These are phyloP conservation scores for Enteromius thamalakanensis DNA, from an alignment of 2,797 vertebrate genomes.

Conservation along the genomic window DNA sequence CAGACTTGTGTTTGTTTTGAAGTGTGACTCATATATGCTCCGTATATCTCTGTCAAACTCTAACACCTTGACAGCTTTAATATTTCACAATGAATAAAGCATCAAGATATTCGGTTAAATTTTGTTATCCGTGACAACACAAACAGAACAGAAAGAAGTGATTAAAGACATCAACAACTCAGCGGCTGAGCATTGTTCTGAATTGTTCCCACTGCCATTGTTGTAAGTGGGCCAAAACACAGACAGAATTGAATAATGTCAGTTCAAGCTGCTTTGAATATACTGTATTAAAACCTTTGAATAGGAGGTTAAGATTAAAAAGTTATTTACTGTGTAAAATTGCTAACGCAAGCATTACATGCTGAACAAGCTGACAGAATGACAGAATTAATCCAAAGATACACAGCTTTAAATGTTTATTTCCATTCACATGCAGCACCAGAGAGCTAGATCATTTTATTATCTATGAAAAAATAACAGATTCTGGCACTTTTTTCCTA, in stretches of 20 bases:
- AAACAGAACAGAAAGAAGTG: conserved; percentile 24
- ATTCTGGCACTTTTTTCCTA: conserved; percentile 10
- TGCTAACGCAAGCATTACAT: conserved; percentile 17
- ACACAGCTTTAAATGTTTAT: conserved; percentile 38
- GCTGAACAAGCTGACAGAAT: conserved; percentile 5
- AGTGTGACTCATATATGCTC: conserved; percentile 1
- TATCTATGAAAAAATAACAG: conserved; percentile 30
- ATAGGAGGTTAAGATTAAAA: conserved; percentile 13
- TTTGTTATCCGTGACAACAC: conserved; percentile 21
- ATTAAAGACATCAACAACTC: conserved; percentile 36
- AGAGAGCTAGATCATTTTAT: conserved; percentile 49
- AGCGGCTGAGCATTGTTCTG: neutral
- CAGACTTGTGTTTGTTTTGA: conserved; percentile 5
- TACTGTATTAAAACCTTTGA: conserved; percentile 13
- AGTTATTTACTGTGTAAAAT: conserved; percentile 22
- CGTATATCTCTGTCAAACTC: conserved; percentile 32
- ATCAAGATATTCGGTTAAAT: conserved; percentile 14
- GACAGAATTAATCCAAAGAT: conserved; percentile 37
- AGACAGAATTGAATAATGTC: conserved; percentile 27
- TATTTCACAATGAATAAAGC: conserved; percentile 35
- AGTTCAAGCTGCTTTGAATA: conserved; percentile 16
- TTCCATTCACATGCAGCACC: conserved; percentile 30
- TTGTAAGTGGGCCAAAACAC: conserved; percentile 28
- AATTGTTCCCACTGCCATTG: conserved; percentile 16
- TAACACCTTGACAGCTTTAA: conserved; percentile 34